phyloP scores from a whole-genome alignment of 2,888 invertebrate species.

The Phlogophora meticulosa region DNA sequence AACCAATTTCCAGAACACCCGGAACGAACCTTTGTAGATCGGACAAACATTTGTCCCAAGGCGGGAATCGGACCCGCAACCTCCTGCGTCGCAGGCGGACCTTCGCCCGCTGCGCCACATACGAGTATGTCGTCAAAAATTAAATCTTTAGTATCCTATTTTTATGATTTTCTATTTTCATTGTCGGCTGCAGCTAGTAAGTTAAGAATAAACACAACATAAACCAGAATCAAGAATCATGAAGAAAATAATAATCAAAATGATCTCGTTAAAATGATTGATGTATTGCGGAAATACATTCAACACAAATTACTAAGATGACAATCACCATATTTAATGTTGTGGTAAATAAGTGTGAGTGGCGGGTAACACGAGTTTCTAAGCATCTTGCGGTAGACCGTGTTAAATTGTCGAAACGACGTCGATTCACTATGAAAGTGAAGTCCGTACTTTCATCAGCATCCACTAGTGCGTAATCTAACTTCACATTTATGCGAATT shows the following conservation, averaged over 20 bases:
- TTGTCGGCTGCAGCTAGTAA: neutral
- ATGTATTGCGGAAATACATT: constrained; percentile 40
- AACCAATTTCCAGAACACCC: too few relatives aligned
- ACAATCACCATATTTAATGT: constrained; percentile 44
- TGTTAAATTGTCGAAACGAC: constrained; percentile 65
- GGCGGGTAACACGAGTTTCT: constrained; percentile 52
- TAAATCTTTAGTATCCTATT: neutral
- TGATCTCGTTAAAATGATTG: constrained; percentile 24
- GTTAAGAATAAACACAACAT: neutral
- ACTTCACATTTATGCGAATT: constrained; percentile 42
- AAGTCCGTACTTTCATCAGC: constrained; percentile 52
- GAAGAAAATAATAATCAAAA: neutral
- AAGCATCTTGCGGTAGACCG: constrained; percentile 61
- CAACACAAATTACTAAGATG: constrained; percentile 33
- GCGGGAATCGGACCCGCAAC: too few relatives aligned
- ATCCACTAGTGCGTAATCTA: constrained; percentile 33
- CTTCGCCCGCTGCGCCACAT: too few relatives aligned
- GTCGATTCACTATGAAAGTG: constrained; percentile 60
- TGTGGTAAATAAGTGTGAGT: constrained; percentile 46
- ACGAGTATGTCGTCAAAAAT: too few relatives aligned
- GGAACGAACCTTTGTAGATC: too few relatives aligned
- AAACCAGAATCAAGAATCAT: neutral
- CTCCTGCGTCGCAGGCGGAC: too few relatives aligned
- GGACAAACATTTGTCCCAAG: too few relatives aligned
- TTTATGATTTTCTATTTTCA: neutral